Base-by-base conservation (phyloP, 1,140 invertebrate genomes). In the Eriosoma lanigerum region DNA sequence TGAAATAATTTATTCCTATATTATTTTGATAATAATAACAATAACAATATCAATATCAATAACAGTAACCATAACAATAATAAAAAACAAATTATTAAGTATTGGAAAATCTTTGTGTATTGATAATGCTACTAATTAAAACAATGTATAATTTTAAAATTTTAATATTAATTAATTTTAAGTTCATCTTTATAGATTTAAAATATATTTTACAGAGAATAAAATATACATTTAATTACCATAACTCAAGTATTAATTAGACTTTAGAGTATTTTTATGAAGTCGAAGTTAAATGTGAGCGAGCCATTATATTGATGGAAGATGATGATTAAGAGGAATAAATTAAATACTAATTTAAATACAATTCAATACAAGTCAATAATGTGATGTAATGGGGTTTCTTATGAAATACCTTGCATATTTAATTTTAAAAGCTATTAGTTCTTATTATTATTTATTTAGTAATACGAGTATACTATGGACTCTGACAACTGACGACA, bases 161-260 rank as follows among this genome's bases (percentile, higher is more conserved):
- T 12, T 66, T 1, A 4, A 0, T 66, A 44, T 60, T 26, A 15
- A 60, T 60, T 60, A 54, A 21, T 19, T 54, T 2, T 5, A 19
- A 52, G 50, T 52, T 21, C 19, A 9, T 54, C 19, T 5, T 8
- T n/a, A 54, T 8, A 3, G 4, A 5, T 54, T 54, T 54, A 8
- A 3, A 54, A 54, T 54, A 8, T 54, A 54, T n/a, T n/a, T 54
- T 19, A 5, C 52, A 54, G n/a, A 19, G 52, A 19, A 21, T n/a
- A 54, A 54, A 54, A 21, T n/a, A 54, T n/a, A 38, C 32, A n/a
- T n/a, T 54, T 54, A 54, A 54, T 54, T 54, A 54, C 19, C 52
- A 54, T 44, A 66, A 66, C 21, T 66, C 21, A 66, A 66, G 44
- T 44, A 66, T 66, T 32, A 21, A 66, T 66, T 66, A 66, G n/a